phyloP scores from a whole-genome alignment of 1,140 invertebrate species.

The Druon quercuslanigerum region DNA sequence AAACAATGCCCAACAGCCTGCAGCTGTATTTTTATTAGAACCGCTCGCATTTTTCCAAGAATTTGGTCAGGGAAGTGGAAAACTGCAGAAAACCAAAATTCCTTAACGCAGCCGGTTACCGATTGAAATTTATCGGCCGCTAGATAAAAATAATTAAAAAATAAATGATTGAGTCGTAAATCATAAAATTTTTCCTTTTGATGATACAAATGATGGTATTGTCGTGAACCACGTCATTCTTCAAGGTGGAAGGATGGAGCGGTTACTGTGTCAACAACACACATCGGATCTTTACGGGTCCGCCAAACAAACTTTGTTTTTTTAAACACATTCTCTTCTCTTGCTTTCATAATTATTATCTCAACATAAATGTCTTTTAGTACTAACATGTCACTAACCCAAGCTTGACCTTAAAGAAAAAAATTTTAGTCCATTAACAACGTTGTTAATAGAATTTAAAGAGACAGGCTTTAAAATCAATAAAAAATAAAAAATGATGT shows the following conservation, averaged over 20 bases:
- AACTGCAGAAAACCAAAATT: too few species aligned
- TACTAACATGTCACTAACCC: background rate
- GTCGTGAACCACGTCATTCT: conserved; percentile 43
- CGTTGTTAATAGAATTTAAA: too few species aligned
- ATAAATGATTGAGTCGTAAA: background rate
- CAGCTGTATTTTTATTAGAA: too few species aligned
- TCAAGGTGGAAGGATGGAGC: conserved; percentile 42
- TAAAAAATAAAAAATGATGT: too few species aligned
- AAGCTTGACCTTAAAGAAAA: conserved; percentile 4
- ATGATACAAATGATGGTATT: conserved; percentile 64
- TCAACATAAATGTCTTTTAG: conserved; percentile 24
- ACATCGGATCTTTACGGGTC: conserved; percentile 59
- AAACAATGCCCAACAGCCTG: too few species aligned
- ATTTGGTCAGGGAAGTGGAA: too few species aligned
- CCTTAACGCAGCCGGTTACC: too few species aligned
- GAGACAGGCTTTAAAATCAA: too few species aligned
- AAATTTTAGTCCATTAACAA: conserved; percentile 6
- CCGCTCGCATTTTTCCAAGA: too few species aligned
- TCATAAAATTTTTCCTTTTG: conserved; percentile 8
- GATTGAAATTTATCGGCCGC: too few species aligned
- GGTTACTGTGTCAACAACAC: conserved; percentile 63
- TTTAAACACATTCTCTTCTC: conserved; percentile 38
- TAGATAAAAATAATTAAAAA: too few species aligned
- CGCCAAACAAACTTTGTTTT: conserved; percentile 64
- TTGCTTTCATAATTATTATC: conserved; percentile 30